A percentile compares a stretch with the other conserved stretches of the same genome.
Evolutionary conservation across 1,140 invertebrate genomes (phyloP).

Genomic region (Neodiprion lecontei): DNA sequence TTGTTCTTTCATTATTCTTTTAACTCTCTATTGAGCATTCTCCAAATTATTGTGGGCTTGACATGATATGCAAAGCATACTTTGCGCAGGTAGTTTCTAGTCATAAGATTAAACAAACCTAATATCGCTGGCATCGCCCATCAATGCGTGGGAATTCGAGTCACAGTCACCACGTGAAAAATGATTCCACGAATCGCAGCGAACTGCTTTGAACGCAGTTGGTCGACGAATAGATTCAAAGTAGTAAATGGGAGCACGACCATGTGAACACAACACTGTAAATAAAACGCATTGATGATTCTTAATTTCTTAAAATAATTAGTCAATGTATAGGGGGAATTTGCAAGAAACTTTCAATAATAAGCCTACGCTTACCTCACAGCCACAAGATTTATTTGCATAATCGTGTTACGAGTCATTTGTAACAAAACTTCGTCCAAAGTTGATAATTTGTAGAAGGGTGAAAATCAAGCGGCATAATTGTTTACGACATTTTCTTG

Average conservation of each 20-base stretch:
- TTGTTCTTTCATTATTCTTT: background rate
- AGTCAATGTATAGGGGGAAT: background rate
- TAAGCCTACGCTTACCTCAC: no score
- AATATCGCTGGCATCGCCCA: conserved; percentile 18
- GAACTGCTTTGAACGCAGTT: conserved; percentile 4
- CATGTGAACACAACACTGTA: conserved; percentile 12
- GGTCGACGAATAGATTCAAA: conserved; percentile 12
- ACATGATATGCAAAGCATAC: no score
- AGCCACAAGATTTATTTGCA: background rate
- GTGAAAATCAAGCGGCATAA: background rate
- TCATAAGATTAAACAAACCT: background rate
- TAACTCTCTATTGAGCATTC: background rate
- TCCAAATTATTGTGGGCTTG: background rate
- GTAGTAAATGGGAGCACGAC: conserved; percentile 14
- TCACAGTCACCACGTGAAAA: conserved; percentile 5
- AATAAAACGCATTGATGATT: background rate
- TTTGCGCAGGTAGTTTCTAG: no score
- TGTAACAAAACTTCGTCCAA: background rate
- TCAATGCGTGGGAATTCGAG: conserved; percentile 7
- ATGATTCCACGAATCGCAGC: conserved; percentile 14
- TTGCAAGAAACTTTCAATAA: background rate
- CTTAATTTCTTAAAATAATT: background rate
- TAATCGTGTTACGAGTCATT: background rate
- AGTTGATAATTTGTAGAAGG: background rate
- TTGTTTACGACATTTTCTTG: background rate